Percentiles rank a stretch among this genome's conserved stretches.
These are phyloP conservation scores for Philereme vetulata DNA, from an alignment of 2,888 invertebrate species.

Conservation along the genomic window DNA sequence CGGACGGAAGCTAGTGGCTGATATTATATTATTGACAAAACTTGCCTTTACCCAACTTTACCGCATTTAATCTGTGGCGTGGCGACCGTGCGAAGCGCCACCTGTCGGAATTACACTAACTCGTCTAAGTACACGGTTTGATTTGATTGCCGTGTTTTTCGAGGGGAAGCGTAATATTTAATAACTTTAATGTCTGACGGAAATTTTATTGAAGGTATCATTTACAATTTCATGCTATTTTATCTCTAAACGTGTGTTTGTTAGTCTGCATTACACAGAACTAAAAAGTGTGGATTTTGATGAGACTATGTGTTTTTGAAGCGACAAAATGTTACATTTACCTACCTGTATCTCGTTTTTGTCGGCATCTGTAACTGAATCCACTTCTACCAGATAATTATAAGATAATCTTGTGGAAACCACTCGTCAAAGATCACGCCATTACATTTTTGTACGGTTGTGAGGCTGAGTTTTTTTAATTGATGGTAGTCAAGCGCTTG, in stretches of 20 bases:
- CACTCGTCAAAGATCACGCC: too few species aligned
- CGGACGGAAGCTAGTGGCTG: neutral
- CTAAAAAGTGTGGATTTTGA: too few species aligned
- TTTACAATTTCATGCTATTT: slow-evolving; percentile 17
- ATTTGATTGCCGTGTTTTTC: slow-evolving; percentile 25
- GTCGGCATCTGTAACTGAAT: too few species aligned
- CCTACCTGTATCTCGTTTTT: too few species aligned
- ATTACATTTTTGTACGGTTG: too few species aligned
- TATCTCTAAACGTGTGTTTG: neutral
- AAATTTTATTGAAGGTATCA: slow-evolving; percentile 11
- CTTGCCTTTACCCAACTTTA: neutral
- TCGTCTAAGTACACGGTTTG: slow-evolving; percentile 34
- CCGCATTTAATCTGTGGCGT: neutral
- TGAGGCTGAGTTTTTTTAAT: too few species aligned
- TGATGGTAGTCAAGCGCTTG: too few species aligned
- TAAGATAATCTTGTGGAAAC: too few species aligned
- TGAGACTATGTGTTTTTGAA: too few species aligned
- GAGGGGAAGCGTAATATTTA: slow-evolving; percentile 34
- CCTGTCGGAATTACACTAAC: slow-evolving; percentile 27
- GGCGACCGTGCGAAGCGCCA: slow-evolving; percentile 23
- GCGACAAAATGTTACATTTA: too few species aligned
- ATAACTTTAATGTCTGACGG: slow-evolving; percentile 22
- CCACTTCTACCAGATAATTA: too few species aligned
- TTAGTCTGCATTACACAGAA: too few species aligned
- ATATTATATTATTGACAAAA: neutral